Percentiles rank a stretch among this genome's conserved stretches.
These are phyloP conservation scores for Gavialis gangeticus DNA, from an alignment of 2,113 vertebrate species.

Conservation along the genomic window DNA sequence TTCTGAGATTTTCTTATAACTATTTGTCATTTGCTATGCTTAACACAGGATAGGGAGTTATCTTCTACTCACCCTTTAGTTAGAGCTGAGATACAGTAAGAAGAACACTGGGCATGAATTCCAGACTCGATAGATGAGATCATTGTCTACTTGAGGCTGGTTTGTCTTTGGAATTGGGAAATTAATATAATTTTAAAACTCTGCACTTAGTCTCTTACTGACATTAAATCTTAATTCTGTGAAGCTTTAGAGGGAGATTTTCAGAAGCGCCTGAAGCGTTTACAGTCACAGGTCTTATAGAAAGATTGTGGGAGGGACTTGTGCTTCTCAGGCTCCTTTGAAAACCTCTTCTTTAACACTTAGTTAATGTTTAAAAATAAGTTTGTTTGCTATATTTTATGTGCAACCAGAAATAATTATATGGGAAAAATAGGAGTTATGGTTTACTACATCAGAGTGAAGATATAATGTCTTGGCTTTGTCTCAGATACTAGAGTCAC, in stretches of 20 bases:
- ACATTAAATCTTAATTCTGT: not conserved
- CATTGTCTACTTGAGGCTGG: not conserved
- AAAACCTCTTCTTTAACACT: not conserved
- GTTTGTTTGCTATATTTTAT: not conserved
- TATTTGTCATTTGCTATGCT: constrained; percentile 6
- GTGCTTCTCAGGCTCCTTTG: not conserved
- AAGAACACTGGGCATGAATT: not conserved
- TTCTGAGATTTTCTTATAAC: not conserved
- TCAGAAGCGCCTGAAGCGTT: not conserved
- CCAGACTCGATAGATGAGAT: not conserved
- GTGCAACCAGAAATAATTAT: not conserved
- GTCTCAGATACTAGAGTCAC: not conserved
- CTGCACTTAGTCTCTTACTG: not conserved
- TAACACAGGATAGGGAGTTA: constrained; percentile 1
- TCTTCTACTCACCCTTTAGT: constrained; percentile 7
- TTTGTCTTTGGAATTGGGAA: not conserved
- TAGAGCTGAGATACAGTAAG: not conserved
- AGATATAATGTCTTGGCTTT: not conserved
- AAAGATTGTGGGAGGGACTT: not conserved
- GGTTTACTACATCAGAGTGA: not conserved
- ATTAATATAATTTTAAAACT: not conserved
- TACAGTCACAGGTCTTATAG: not conserved
- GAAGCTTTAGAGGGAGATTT: not conserved
- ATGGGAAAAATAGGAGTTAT: not conserved
- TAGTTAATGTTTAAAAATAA: not conserved